Base-by-base conservation (phyloP, 2,888 invertebrate genomes). In the Meganola albula region DNA sequence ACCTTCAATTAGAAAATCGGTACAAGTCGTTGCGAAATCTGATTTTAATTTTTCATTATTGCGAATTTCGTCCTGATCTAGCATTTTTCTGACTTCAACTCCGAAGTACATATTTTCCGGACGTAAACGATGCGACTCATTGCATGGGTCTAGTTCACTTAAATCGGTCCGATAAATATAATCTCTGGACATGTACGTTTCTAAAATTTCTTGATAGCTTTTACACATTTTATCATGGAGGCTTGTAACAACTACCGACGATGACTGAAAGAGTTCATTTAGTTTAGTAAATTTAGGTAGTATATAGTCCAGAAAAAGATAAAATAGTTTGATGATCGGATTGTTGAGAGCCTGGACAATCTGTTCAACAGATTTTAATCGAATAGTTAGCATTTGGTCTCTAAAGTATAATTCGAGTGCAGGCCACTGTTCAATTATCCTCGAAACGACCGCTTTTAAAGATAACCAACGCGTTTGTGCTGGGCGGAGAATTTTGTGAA, bases 1-100 rank as follows among this genome's bases (percentile, higher is more conserved):
- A 10, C 34, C 34, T 24, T 23, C 28, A 20, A 28, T 24, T 22
- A 34, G 34, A 28, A 34, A 34, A 33, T 27, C 22, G 22, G 11
- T 8, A 24, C 11, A 10, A 9, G 10, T 9, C 7, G 7, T 24
- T 10, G 10, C 24, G 10, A 3, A 21, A 2, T n/a, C n/a, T n/a
- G n/a, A n/a, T n/a, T n/a, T n/a, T n/a, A n/a, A n/a, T n/a, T n/a
- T n/a, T n/a, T n/a, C n/a, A n/a, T n/a, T n/a, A n/a, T n/a, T n/a
- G n/a, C n/a, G n/a, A n/a, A n/a, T n/a, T n/a, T n/a, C n/a, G n/a
- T n/a, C n/a, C n/a, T n/a, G n/a, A n/a, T n/a, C n/a, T n/a, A n/a
- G n/a, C n/a, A n/a, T n/a, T n/a, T n/a, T n/a, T n/a, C n/a, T n/a
- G n/a, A n/a, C n/a, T n/a, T n/a, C n/a, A n/a, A n/a, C n/a, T n/a